Evolutionary conservation across 2,797 vertebrate genomes (phyloP).

Genomic region (Amazona finschi): DNA sequence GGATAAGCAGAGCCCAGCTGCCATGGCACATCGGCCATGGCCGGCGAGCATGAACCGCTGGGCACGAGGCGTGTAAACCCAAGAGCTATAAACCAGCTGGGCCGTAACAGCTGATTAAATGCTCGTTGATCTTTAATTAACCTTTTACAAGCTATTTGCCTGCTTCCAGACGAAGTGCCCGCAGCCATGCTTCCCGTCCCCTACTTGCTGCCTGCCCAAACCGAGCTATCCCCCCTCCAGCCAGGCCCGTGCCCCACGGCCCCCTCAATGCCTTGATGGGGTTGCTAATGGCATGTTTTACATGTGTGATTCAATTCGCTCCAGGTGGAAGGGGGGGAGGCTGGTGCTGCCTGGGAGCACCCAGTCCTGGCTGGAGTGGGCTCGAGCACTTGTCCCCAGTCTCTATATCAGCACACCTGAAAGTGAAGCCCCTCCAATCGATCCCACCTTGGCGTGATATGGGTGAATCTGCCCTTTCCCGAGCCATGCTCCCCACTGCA

Average conservation of each 20-base stretch:
- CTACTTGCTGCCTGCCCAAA: neutral
- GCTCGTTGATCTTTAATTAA: constrained; percentile 57
- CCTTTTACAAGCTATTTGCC: constrained; percentile 62
- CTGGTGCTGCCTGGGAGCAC: neutral
- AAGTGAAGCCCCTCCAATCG: neutral
- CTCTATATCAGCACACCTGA: rapidly evolving
- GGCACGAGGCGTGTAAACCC: neutral
- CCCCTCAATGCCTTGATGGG: rapidly evolving
- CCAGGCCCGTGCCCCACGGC: rapidly evolving
- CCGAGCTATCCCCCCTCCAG: neutral
- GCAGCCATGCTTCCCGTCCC: neutral
- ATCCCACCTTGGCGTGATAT: rapidly evolving
- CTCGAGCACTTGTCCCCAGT: neutral
- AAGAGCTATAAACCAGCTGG: constrained; percentile 36
- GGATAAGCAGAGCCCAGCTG: neutral
- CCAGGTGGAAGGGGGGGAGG: neutral
- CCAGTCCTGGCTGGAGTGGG: rapidly evolving
- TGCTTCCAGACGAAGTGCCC: neutral
- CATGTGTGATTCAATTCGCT: neutral
- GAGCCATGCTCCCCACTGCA: rapidly evolving
- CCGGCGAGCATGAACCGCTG: neutral
- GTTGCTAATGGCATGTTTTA: neutral
- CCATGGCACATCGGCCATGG: neutral
- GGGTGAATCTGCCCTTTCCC: neutral
- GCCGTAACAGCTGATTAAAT: constrained; percentile 48